A percentile compares a stretch with the other conserved stretches of the same genome.
Conservation (phyloP, 2,888 invertebrate genomes). For the Tanypteryx hageni region DNA sequence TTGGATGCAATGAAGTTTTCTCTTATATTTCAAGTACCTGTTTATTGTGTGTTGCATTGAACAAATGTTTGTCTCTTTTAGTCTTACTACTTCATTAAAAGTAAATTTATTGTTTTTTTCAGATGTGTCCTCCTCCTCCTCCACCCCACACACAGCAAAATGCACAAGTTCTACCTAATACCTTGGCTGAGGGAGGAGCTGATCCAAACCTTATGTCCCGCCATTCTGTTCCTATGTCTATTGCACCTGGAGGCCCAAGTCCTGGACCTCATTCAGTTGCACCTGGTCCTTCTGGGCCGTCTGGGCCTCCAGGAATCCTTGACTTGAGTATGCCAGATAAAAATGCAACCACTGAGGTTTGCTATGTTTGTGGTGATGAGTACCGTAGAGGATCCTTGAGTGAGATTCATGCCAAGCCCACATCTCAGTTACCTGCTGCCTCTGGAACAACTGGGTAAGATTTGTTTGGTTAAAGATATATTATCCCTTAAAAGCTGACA, state of each 20-base stretch:
- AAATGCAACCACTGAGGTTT: conserved; percentile 91
- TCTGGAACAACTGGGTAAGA: conserved; percentile 74
- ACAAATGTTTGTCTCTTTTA: neutral
- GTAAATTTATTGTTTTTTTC: conserved; percentile 67
- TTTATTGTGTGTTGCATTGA: neutral
- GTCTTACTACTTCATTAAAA: neutral
- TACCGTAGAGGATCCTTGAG: conserved; percentile 88
- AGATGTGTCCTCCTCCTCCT: conserved; percentile 72
- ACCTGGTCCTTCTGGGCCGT: conserved; percentile 41
- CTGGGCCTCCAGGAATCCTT: conserved; percentile 82
- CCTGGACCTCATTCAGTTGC: conserved; percentile 44
- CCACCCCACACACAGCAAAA: conserved; percentile 71
- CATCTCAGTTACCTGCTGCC: conserved; percentile 74
- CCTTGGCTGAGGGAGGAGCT: neutral
- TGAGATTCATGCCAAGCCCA: conserved; percentile 81
- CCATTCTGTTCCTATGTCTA: conserved; percentile 59
- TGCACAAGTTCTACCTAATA: conserved; percentile 70
- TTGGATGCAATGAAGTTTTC: too few relatives aligned
- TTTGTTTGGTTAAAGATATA: neutral
- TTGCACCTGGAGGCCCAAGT: conserved; percentile 55
- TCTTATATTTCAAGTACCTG: too few relatives aligned
- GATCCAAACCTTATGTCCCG: conserved; percentile 40
- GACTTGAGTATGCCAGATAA: conserved; percentile 95
- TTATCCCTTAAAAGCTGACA: too few relatives aligned
- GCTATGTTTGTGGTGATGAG: conserved; percentile 92